phyloP scores from a whole-genome alignment of 2,797 vertebrate species.

The Catharus ustulatus region DNA sequence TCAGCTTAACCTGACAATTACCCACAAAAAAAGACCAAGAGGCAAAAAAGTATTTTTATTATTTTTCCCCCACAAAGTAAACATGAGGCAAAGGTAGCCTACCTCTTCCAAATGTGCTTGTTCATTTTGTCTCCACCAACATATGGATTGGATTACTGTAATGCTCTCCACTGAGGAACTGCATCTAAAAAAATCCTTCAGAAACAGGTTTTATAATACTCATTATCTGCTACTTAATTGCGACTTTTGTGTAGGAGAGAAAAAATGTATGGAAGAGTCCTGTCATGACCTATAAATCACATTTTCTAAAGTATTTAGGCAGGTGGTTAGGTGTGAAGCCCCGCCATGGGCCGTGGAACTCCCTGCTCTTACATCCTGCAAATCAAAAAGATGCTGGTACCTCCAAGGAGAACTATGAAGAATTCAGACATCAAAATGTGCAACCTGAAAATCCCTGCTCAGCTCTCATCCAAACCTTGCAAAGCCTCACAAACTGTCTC shows the following conservation, averaged over 20 bases:
- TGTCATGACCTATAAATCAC: background rate
- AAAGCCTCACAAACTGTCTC: background rate
- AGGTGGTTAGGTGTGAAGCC: background rate
- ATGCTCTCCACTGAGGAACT: background rate
- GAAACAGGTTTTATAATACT: background rate
- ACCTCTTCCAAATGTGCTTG: background rate
- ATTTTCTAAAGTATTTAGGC: slow-evolving; percentile 3
- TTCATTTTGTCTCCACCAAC: slow-evolving; percentile 5
- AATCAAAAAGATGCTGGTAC: background rate
- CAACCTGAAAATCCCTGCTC: background rate
- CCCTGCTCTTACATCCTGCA: background rate
- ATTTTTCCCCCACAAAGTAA: background rate
- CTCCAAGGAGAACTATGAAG: background rate
- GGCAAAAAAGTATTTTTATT: background rate
- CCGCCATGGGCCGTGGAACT: background rate
- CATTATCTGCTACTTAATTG: background rate
- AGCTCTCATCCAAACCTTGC: background rate
- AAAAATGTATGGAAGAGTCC: background rate
- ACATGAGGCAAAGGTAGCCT: background rate
- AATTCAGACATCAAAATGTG: slow-evolving; percentile 3
- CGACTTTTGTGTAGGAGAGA: background rate
- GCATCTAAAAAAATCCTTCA: background rate
- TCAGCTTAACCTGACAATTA: background rate
- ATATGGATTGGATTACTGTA: background rate
- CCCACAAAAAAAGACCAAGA: background rate